Evolutionary conservation across 2,113 vertebrate genomes (phyloP), one percentile per base, ranked within the genome.

Genomic region (Sphaerodactylus townsendi): DNA sequence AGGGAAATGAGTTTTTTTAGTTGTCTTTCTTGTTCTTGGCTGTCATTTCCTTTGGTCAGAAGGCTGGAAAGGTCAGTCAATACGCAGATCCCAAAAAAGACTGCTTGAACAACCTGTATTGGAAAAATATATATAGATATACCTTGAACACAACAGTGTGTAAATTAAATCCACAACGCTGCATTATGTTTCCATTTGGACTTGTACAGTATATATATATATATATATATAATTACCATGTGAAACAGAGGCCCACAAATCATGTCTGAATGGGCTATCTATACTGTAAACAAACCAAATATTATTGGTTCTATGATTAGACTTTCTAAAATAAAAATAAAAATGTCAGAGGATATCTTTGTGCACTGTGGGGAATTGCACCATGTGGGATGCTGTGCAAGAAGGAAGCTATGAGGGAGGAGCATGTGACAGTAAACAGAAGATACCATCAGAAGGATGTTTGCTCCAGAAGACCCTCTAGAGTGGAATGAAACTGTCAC

Each of bases 1-100:
- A 99, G 97, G 35, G 97, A 95, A 88, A 99, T 97, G 50, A 99
- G 97, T 90, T 99, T 99, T 94, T 91, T 97, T 64, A 99, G 95
- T 94, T 99, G 99, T 46, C 98, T 94, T 92, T 99, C 98, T 94
- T 99, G 98, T 86, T 99, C 99, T 90, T 96, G 95, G 93, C 94
- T 98, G 89, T 97, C 97, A 46, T 96, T 97, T 66, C 97, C 98
- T 94, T 97, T 98, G 2, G 97, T 99, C 92, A 99, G 96, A 90
- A 99, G 97, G 88, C 98, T 98, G 89, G 98, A 99, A 35, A 99
- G 95, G 64, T 99, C 99, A 0, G 98, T 98, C 92, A 99, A 96
- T 72, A 99, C 99, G 0, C 98, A 99, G 93, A 99, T 96, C 5
- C 98, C 98, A 1, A 99, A 99, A 86, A 99, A 99, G 85, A 98